A percentile compares a stretch with the other conserved stretches of the same genome.
Conservation (phyloP, 1,140 invertebrate genomes). For the Eueides isabella region DNA sequence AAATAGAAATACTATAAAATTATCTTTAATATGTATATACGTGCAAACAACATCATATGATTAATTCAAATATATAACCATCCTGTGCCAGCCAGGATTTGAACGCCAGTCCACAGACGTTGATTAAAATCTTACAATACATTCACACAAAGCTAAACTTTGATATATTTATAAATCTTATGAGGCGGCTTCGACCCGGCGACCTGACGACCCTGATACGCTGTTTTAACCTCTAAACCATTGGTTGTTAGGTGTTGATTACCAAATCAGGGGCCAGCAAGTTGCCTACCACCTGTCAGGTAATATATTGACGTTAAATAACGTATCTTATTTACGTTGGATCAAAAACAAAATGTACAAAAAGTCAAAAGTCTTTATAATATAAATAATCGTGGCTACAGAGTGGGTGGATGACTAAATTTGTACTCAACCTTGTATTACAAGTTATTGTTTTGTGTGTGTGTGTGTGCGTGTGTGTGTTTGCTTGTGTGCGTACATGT, state of each 20-base stretch:
- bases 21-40: no score
- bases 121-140: conserved; percentile 80
- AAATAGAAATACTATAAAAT: no score
- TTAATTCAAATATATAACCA: conserved; percentile 29
- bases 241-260: conserved; percentile 47
- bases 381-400: conserved; percentile 71
- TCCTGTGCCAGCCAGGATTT: conserved; percentile 53
- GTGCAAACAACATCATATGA: no score
- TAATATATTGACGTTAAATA: conserved; percentile 81
- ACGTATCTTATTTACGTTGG: conserved; percentile 82
- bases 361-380: conserved; percentile 72
- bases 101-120: conserved; percentile 61
- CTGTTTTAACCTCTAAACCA: conserved; percentile 47
- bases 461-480: conserved; percentile 41
- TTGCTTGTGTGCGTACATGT: conserved; percentile 41
- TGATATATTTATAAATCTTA: conserved; percentile 81
- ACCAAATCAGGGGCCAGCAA: conserved; percentile 20
- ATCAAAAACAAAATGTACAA: conserved; percentile 79
- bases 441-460: conserved; percentile 60
- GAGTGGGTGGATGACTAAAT: conserved; percentile 78
- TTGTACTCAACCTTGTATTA: conserved; percentile 72
- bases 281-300: conserved; percentile 80
- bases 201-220: conserved; percentile 29
- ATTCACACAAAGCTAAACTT: conserved; percentile 76
- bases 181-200: conserved; percentile 57